Percentiles rank a stretch among this genome's conserved stretches.
phyloP scores from a whole-genome alignment of 2,888 invertebrate genomes.

The Hesperia comma region DNA sequence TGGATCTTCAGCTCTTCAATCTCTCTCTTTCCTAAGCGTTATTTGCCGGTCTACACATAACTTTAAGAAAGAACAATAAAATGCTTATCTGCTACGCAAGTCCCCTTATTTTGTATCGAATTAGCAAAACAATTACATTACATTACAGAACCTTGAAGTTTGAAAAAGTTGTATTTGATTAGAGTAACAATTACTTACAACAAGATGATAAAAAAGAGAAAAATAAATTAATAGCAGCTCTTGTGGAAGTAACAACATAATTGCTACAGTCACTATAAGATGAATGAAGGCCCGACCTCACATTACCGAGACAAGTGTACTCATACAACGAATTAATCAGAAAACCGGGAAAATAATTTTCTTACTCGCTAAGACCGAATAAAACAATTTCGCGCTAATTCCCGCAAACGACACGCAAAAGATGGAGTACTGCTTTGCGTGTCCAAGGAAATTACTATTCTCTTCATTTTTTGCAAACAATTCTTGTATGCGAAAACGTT shows the following conservation, averaged over 20 bases:
- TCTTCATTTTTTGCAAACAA: conserved; percentile 28
- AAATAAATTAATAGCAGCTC: not conserved
- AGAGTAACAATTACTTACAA: no score
- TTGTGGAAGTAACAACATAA: not conserved
- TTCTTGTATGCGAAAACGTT: conserved; percentile 20
- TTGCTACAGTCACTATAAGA: not conserved
- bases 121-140: no score
- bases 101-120: no score
- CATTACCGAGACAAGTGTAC: conserved; percentile 2
- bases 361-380: conserved; percentile 13
- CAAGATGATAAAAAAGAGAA: not conserved
- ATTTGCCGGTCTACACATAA: no score
- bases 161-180: no score
- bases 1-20: no score
- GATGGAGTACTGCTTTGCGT: conserved; percentile 52
- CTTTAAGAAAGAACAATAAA: no score
- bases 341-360: conserved; percentile 12
- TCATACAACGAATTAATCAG: conserved; percentile 7
- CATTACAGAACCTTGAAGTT: no score
- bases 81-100: no score
- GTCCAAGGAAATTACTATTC: conserved; percentile 48
- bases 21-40: no score
- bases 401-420: conserved; percentile 40
- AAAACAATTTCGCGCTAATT: conserved; percentile 39
- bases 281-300: conserved; percentile 1